Conservation (phyloP, 2,888 invertebrate species). For the Lordiphosa fenestrarum region DNA sequence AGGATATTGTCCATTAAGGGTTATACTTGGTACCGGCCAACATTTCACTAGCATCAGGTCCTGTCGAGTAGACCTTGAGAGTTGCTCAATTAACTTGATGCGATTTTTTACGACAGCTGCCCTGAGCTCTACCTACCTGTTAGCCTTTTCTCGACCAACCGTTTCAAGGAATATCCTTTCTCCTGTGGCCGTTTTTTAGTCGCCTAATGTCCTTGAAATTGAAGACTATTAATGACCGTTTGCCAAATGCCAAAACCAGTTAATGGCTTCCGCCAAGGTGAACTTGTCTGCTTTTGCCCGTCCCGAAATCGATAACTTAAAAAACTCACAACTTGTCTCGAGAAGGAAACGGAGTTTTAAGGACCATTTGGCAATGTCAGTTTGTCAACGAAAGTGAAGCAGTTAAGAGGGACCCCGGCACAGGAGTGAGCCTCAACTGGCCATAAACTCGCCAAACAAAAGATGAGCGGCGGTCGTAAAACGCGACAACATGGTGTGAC, state of each 20-base stretch:
- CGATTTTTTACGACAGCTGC: constrained; percentile 58
- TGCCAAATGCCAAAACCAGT: constrained; percentile 37
- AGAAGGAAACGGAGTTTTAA: constrained; percentile 13
- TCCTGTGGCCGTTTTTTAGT: constrained; percentile 30
- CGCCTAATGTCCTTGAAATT: constrained; percentile 43
- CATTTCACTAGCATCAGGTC: constrained; percentile 43
- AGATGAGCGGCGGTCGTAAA: constrained; percentile 66
- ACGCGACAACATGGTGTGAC: constrained; percentile 72
- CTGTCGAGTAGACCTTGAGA: constrained; percentile 59
- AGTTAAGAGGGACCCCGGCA: constrained; percentile 44
- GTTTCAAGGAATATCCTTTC: constrained; percentile 53
- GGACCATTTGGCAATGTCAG: constrained; percentile 13
- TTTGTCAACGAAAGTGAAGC: constrained; percentile 57
- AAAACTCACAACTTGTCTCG: constrained; percentile 29
- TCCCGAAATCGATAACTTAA: constrained; percentile 47
- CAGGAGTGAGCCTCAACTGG: constrained; percentile 39
- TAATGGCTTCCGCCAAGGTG: constrained; percentile 41
- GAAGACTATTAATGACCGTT: constrained; percentile 21
- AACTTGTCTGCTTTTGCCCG: too few relatives aligned
- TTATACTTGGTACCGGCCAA: constrained; percentile 44
- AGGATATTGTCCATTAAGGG: constrained; percentile 46
- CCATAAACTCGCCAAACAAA: constrained; percentile 65
- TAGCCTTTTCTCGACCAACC: constrained; percentile 29
- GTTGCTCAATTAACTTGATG: constrained; percentile 43
- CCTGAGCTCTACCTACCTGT: constrained; percentile 44